Evolutionary conservation across 2,888 invertebrate genomes (phyloP), one percentile per base, ranked within the genome.

Genomic region (Lycophotia porphyrea): DNA sequence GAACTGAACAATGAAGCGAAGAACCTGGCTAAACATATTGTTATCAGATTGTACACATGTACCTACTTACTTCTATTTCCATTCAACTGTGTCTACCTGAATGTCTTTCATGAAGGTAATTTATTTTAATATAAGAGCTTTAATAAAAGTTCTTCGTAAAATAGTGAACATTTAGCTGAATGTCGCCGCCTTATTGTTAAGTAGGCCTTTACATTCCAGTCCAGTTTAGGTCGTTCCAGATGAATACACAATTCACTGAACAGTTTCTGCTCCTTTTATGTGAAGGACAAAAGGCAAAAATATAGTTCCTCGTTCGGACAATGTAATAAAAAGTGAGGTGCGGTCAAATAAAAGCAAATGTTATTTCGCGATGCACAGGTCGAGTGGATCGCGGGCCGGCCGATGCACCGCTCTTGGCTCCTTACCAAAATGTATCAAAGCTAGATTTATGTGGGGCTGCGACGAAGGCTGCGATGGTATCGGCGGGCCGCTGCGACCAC

Each of bases 381-480:
- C 88, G 90, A 91, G 90, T 89, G 90, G 88, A 86, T 84, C 83
- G 88, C 79, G 85, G 84, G 84, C 83, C 79, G 85, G 82, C 80
- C 89, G 88, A 89, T 92, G 92, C 91, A 89, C 87, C 85, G 88
- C 87, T 92, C 91, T 96, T 96, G 96, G 96, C 96, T 93, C 92
- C 92, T 93, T 94, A 96, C 96, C 96, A 96, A 96, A 95, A 95
- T 94, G 93, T 95, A 95, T 95, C 95, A 94, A 95, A 96, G 93
- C 93, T 90, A 95, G 95, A 96, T 96, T 96, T 96, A 96, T 96
- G 95, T 94, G 91, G 91, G 88, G 88, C 86, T 90, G 93, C 94
- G 95, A 93, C 93, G 95, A 95, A 94, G 93, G 93, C 93, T 90
- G 88, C 91, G 95, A 96, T 95, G 90, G 91, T 95, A 96, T 96